Evolutionary conservation across 2,797 vertebrate genomes (phyloP), one percentile per base, ranked within the genome.

Genomic region (Spheniscus humboldti): DNA sequence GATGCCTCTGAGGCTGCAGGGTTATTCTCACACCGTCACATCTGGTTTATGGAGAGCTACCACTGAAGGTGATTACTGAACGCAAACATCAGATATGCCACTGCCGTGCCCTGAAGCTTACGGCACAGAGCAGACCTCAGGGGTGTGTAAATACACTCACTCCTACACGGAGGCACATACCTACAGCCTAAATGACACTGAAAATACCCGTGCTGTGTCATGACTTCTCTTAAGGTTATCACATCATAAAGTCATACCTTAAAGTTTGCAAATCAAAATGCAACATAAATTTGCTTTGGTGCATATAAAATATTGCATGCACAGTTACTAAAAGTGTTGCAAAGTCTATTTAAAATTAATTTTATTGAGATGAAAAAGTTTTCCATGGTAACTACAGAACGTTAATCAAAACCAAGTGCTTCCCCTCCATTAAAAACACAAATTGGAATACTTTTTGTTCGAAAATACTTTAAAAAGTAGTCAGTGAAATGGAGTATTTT

Each of bases 401-500:
- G 50, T 92, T 95, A 91, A 96, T 95, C 94, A 92, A 94, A 97
- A 96, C 84, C 94, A 86, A 96, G 95, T 95, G 88, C 92, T 90
- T 95, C 94, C 95, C 88, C 84, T 82, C 84, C 86, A 50, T 77
- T 87, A 63, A 79, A 96, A 88, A 94, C 95, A 94, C 48, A 18
- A 83, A 96, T 81, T 50, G 64, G 94, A 97, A 96, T 76, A 94
- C n/a, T 63, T 95, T 93, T 73, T 84, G 81, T 92, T 96, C 93
- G 73, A 89, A 88, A 96, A 97, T 41, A 43, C 94, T 95, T 97
- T 92, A 95, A 95, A 91, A 97, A 96, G 96, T 97, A 88, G 97
- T 97, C 92, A 96, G 93, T 97, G 96, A 96, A 96, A 97, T 82
- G 90, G 79, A 95, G 67, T 88, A 95, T 89, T 96, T 92, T 92